Conservation (phyloP, 2,113 vertebrate genomes). For the Herpetotheres cachinnans region DNA sequence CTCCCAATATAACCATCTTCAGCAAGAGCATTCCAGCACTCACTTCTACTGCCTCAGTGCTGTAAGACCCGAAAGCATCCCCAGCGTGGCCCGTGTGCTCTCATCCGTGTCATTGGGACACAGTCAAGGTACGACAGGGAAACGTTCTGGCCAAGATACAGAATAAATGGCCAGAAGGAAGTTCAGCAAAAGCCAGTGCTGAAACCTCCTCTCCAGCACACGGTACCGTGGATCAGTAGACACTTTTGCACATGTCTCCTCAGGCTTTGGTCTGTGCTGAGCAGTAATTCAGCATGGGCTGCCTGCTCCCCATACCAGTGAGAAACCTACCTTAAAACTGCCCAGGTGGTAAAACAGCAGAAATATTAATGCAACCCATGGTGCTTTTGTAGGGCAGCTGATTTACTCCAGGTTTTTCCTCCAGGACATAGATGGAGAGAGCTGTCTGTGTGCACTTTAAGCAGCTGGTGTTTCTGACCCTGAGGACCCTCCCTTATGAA, state of each 20-base stretch:
- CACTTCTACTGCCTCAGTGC: neutral
- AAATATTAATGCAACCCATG: neutral
- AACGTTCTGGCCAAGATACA: neutral
- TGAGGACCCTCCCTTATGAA: neutral
- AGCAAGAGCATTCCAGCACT: neutral
- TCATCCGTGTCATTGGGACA: neutral
- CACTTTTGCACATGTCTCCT: neutral
- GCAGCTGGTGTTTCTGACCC: conserved; percentile 9
- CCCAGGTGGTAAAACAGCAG: neutral
- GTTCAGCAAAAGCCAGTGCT: neutral
- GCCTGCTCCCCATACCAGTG: neutral
- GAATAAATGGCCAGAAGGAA: neutral
- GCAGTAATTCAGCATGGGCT: neutral
- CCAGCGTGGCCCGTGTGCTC: neutral
- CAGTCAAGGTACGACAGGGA: conserved; percentile 63
- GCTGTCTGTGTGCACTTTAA: conserved; percentile 34
- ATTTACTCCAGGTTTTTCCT: neutral
- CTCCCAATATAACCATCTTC: neutral
- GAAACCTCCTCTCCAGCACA: neutral
- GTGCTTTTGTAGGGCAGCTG: conserved; percentile 53
- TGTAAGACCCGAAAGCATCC: neutral
- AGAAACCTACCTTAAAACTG: neutral
- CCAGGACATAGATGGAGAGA: neutral
- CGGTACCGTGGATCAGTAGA: neutral
- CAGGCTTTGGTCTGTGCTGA: neutral